phyloP scores from a whole-genome alignment of 2,113 vertebrate species.

The Anguilla rostrata region DNA sequence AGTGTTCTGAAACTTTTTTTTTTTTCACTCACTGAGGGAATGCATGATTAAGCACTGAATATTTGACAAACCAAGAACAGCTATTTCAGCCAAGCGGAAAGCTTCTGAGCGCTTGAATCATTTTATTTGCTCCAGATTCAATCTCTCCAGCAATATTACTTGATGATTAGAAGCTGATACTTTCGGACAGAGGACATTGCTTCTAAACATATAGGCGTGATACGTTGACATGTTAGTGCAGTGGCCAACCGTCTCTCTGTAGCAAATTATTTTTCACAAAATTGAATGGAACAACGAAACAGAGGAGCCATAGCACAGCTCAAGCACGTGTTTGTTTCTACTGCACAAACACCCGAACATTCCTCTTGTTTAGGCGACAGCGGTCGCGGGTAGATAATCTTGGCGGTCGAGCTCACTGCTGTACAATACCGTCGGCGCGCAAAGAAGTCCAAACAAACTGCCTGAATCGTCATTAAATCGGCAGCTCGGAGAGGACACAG shows the following conservation, averaged over 20 bases:
- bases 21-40: not conserved
- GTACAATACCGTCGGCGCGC: not conserved
- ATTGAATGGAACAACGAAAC: not conserved
- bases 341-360: not conserved
- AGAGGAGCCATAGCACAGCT: not conserved
- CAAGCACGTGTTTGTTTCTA: not conserved
- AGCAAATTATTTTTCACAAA: not conserved
- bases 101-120: not conserved
- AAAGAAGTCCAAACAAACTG: constrained; percentile 20
- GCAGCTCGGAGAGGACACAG: not conserved
- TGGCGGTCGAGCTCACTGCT: not conserved
- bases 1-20: not conserved
- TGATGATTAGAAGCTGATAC: not conserved
- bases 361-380: not conserved
- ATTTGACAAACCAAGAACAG: not conserved
- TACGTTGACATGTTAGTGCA: not conserved
- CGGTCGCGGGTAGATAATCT: not conserved
- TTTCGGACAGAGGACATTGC: not conserved
- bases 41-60: not conserved
- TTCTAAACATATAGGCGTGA: not conserved
- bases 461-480: not conserved
- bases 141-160: not conserved
- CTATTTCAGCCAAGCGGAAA: not conserved
- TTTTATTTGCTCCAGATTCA: not conserved
- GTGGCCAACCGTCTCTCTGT: not conserved